Conservation (phyloP, 2,113 vertebrate species). For the rabbit (Oryctolagus cuniculus) region DNA sequence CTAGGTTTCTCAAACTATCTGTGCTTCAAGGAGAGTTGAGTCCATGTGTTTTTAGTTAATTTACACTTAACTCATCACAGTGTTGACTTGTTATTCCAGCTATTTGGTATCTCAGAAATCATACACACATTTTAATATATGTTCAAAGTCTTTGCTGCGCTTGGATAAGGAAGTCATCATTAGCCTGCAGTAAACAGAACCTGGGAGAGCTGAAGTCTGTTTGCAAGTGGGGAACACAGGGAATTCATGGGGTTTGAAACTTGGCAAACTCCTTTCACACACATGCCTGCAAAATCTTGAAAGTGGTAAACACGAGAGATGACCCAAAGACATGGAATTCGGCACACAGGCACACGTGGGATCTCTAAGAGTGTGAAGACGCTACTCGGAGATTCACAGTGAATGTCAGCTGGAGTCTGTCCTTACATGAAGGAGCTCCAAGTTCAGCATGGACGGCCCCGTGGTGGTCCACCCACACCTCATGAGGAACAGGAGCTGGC, state of each 20-base stretch:
- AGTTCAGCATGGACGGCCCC: background rate
- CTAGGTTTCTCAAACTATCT: conserved; percentile 79
- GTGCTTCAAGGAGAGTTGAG: conserved; percentile 75
- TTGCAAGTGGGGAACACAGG: conserved; percentile 59
- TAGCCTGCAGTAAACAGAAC: conserved; percentile 74
- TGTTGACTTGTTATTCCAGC: conserved; percentile 82
- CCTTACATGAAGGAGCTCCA: background rate
- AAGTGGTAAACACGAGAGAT: conserved; percentile 67
- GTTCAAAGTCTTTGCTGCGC: conserved; percentile 68
- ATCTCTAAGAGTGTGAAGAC: background rate
- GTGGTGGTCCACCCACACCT: accelerated
- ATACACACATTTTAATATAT: conserved; percentile 76
- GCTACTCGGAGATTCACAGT: background rate
- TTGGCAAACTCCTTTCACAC: conserved; percentile 62
- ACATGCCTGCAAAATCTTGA: conserved; percentile 67
- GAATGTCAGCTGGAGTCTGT: background rate
- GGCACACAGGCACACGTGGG: background rate
- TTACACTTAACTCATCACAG: conserved; percentile 84
- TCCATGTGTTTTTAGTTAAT: conserved; percentile 82
- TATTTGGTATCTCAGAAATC: conserved; percentile 81
- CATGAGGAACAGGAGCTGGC: background rate
- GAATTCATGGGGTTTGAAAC: conserved; percentile 72
- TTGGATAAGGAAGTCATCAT: conserved; percentile 75
- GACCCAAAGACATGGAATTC: conserved; percentile 57
- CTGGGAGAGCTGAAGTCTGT: conserved; percentile 67